These are phyloP conservation scores for Myotis brandtii DNA, from an alignment of 2,113 vertebrate genomes.

Conservation along the genomic window DNA sequence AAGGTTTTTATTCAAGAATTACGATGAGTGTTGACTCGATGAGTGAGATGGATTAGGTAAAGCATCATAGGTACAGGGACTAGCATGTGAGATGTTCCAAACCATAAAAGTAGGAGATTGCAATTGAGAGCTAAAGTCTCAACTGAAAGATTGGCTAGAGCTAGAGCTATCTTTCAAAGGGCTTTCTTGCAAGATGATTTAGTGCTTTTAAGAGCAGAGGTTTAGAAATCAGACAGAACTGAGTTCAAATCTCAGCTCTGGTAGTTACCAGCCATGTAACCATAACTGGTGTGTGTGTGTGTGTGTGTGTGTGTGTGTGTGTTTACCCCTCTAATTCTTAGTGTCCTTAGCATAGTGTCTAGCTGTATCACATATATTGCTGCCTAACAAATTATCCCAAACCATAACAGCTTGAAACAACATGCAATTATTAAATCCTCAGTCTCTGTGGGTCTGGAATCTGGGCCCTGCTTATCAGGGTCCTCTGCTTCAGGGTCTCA, in stretches of 20 bases:
- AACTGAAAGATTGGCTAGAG: not conserved
- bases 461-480: not conserved
- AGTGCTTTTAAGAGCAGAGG: not conserved
- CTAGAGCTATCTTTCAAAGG: not conserved
- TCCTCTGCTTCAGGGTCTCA: not conserved
- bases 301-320: not conserved
- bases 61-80: not conserved
- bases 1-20: not conserved
- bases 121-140: not conserved
- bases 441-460: not conserved
- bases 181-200: not conserved
- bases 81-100: not conserved
- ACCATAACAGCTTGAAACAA: not conserved
- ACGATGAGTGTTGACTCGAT: not conserved
- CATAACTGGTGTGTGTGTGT: not conserved
- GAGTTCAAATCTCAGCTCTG: slow-evolving; percentile 35
- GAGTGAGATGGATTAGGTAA: not conserved
- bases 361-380: not conserved
- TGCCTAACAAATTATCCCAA: not conserved
- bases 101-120: not conserved
- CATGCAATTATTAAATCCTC: not conserved
- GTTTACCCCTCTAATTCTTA: not conserved
- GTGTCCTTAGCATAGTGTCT: not conserved
- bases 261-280: not conserved
- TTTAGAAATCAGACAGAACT: slow-evolving; percentile 28